phyloP scores from a whole-genome alignment of 2,797 vertebrate genomes.

The Pangasius larnaudii region DNA sequence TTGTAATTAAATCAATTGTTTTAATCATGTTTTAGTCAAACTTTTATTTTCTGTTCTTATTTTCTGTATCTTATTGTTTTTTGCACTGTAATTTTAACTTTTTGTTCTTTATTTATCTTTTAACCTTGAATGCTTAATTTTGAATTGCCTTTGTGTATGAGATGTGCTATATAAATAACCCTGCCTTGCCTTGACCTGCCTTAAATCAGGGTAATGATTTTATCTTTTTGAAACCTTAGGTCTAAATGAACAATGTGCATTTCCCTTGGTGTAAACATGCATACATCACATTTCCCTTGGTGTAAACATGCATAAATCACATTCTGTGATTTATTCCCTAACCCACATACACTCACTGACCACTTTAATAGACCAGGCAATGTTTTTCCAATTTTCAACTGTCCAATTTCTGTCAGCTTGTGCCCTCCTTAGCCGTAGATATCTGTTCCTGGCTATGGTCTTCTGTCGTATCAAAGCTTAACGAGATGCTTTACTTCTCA shows the following conservation, averaged over 20 bases:
- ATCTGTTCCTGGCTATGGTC: background rate
- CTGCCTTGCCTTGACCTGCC: background rate
- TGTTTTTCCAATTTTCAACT: background rate
- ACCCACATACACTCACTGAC: background rate
- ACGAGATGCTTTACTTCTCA: background rate
- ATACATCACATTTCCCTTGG: background rate
- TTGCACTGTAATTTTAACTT: background rate
- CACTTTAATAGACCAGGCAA: background rate
- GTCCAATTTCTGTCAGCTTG: background rate
- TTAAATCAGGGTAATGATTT: background rate
- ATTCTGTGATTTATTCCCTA: background rate
- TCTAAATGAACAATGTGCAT: background rate
- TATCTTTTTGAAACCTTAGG: background rate
- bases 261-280: background rate
- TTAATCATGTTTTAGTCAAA: background rate
- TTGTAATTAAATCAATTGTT: background rate
- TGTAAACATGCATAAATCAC: background rate
- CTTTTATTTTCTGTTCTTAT: background rate
- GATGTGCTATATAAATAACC: background rate
- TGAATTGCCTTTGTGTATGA: background rate
- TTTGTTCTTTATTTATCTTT: background rate
- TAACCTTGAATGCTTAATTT: background rate
- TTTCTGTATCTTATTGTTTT: background rate
- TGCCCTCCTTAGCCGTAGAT: background rate
- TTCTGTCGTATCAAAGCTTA: background rate